Base-by-base conservation (phyloP, 2,888 invertebrate genomes). In the Phortica magna region DNA sequence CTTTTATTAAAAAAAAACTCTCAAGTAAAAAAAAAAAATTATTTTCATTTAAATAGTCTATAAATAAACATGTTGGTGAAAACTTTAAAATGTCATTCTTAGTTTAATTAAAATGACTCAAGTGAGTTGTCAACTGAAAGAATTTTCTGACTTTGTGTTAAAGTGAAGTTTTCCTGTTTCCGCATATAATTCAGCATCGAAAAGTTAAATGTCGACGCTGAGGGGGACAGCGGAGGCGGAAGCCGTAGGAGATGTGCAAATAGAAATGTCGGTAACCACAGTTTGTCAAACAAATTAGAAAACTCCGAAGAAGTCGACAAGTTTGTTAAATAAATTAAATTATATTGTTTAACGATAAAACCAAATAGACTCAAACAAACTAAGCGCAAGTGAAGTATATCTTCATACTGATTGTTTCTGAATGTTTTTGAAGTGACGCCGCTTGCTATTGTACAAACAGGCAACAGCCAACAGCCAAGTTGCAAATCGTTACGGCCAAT, bases 261-360 rank as follows among this genome's bases (percentile, higher is more conserved):
- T 48, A 48, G 48, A 48, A 48, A 48, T 12, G 48, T 48, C 48
- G 81, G 80, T 81, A 80, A 81, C 77, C 79, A 79, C 77, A 79
- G 81, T 81, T 81, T 81, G 85, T 85, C 85, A 83, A 83, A 85
- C 85, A 83, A 83, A 83, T 83, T 83, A 83, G 85, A 83, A 82
- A 85, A 83, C 84, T 83, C 81, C 78, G 31, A 12, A 48, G 7
- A 61, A 61, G 61, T 61, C 22, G 17, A 5, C 17, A 61, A 22
- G 61, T 43, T 31, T 12, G 39, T 65, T 42, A 68, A 68, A 68
- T 68, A 41, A 43, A 43, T 68, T 68, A 43, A 68, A 68, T 43
- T 68, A 68, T 68, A 42, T 68, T 68, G 68, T 68, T 43, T 19
- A 68, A 48, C 68, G 19, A 68, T 43, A 43, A 68, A 41, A 68